phyloP scores from a whole-genome alignment of 2,888 invertebrate genomes.

The Agapetus fuscipes region DNA sequence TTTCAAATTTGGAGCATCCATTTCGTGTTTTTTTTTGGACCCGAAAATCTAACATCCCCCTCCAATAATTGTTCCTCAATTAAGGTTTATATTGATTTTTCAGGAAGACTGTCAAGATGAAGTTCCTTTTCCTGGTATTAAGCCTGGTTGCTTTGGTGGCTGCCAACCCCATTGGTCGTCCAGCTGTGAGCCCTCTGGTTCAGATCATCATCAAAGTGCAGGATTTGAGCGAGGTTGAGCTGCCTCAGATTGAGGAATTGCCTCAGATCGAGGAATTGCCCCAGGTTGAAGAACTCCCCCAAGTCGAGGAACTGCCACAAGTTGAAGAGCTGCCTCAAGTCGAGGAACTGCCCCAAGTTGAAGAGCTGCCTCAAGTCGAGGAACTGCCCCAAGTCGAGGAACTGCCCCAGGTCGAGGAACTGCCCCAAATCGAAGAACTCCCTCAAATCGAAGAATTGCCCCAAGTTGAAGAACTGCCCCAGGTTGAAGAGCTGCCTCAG shows the following conservation, averaged over 20 bases:
- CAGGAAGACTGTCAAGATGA: too few relatives aligned
- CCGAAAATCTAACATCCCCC: too few relatives aligned
- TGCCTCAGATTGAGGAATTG: not conserved
- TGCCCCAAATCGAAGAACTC: not conserved
- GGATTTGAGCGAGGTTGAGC: not conserved
- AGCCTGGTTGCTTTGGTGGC: slow-evolving; percentile 6
- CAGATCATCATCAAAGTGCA: slow-evolving; percentile 13
- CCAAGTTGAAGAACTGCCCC: not conserved
- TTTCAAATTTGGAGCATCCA: too few relatives aligned
- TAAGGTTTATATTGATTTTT: too few relatives aligned
- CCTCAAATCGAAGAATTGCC: not conserved
- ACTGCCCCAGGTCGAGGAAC: not conserved
- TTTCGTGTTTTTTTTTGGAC: too few relatives aligned
- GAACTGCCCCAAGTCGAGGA: not conserved
- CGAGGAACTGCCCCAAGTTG: not conserved
- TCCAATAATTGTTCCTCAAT: too few relatives aligned
- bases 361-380: not conserved
- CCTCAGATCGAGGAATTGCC: not conserved
- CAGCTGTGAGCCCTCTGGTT: slow-evolving; percentile 7
- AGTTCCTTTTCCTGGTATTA: slow-evolving; percentile 7
- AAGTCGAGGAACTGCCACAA: not conserved
- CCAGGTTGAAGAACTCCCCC: not conserved
- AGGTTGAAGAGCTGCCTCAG: not conserved
- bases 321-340: not conserved
- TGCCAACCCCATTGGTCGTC: not conserved